Percentiles rank a stretch among this genome's conserved stretches.
Conservation (phyloP, 2,888 invertebrate species). For the Pegoplata infirma region DNA sequence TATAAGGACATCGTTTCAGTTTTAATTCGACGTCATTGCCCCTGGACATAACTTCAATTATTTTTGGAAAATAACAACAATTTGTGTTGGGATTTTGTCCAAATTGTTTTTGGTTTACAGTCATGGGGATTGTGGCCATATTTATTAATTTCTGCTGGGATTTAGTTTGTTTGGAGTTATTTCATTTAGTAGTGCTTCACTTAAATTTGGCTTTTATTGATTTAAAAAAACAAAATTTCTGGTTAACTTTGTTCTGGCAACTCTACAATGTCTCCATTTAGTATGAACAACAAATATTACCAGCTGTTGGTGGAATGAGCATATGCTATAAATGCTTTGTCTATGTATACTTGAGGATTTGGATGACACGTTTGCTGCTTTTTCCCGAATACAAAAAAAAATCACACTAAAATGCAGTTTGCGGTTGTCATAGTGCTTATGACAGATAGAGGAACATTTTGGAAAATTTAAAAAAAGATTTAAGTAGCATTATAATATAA, state of each 20-base stretch:
- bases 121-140: too few relatives aligned
- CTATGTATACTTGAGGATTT: background rate
- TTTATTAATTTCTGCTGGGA: too few relatives aligned
- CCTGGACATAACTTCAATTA: too few relatives aligned
- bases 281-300: background rate
- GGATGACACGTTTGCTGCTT: slow-evolving; percentile 35
- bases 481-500: slow-evolving; percentile 37
- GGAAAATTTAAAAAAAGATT: slow-evolving; percentile 20
- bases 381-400: slow-evolving; percentile 20
- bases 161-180: too few relatives aligned
- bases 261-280: background rate
- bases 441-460: slow-evolving; percentile 37
- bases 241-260: background rate
- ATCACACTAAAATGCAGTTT: slow-evolving; percentile 41
- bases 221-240: too few relatives aligned
- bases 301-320: background rate
- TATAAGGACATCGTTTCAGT: too few relatives aligned
- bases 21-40: too few relatives aligned
- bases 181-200: too few relatives aligned
- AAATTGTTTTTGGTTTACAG: too few relatives aligned
- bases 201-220: too few relatives aligned
- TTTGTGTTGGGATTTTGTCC: too few relatives aligned
- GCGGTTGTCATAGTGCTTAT: slow-evolving; percentile 55
- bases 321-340: slow-evolving; percentile 24
- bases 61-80: too few relatives aligned